phyloP scores from a whole-genome alignment of 2,888 invertebrate species.

The Leucophenga maculata region DNA sequence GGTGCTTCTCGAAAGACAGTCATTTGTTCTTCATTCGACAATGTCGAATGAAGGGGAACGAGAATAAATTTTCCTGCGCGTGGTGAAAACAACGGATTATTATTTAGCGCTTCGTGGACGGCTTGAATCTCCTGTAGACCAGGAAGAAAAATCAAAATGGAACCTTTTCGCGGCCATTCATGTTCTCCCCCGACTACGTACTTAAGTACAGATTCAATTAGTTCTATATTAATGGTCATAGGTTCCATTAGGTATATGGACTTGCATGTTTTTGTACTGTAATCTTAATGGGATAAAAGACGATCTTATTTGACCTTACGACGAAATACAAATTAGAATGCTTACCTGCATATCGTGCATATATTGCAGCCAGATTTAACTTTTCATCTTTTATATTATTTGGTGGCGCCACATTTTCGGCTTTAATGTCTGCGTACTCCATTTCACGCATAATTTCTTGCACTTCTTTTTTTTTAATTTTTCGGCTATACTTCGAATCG shows the following conservation, averaged over 20 bases:
- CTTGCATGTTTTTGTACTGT: constrained; percentile 79
- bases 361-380: constrained; percentile 78
- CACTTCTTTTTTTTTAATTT: constrained; percentile 76
- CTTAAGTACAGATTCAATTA: constrained; percentile 80
- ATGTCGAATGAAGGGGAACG: constrained; percentile 88
- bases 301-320: neutral
- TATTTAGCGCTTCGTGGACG: constrained; percentile 79
- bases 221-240: constrained; percentile 84
- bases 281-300: constrained; percentile 66
- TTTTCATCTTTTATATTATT: constrained; percentile 81
- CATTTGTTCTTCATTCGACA: constrained; percentile 88
- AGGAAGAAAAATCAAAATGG: constrained; percentile 86
- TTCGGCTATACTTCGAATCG: constrained; percentile 76
- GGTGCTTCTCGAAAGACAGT: constrained; percentile 81
- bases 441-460: constrained; percentile 78
- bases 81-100: constrained; percentile 76
- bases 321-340: neutral
- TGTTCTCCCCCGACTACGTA: constrained; percentile 83
- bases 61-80: constrained; percentile 78
- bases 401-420: constrained; percentile 75
- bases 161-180: constrained; percentile 74
- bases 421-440: constrained; percentile 77
- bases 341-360: constrained; percentile 78
- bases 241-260: constrained; percentile 84
- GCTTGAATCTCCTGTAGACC: constrained; percentile 85